Conservation (phyloP, 2,797 vertebrate genomes). For the Hirundo rustica region DNA sequence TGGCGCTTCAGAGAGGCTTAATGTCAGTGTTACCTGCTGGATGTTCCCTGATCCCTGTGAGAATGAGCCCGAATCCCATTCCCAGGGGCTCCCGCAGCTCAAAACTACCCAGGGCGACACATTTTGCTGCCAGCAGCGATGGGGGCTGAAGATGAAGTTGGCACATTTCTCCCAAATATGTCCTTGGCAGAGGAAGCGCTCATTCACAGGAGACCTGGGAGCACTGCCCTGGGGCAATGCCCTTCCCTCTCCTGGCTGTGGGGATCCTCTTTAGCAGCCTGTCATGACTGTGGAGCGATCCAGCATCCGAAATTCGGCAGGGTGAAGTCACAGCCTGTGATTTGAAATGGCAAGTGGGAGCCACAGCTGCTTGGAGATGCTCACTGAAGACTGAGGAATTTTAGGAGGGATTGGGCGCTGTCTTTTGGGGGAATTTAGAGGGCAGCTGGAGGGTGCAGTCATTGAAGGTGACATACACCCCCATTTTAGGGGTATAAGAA, state of each 20-base stretch:
- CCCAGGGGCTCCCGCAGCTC: slow-evolving; percentile 42
- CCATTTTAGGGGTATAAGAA: not conserved
- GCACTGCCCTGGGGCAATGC: not conserved
- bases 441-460: not conserved
- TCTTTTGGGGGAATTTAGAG: not conserved
- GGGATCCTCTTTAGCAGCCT: not conserved
- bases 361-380: not conserved
- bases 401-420: not conserved
- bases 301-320: not conserved
- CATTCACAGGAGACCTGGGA: not conserved
- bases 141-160: slow-evolving; percentile 5
- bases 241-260: not conserved
- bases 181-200: not conserved
- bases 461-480: not conserved
- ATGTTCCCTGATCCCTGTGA: slow-evolving; percentile 58
- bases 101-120: not conserved
- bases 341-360: not conserved
- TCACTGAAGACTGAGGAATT: not conserved
- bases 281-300: not conserved
- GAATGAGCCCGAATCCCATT: slow-evolving; percentile 31
- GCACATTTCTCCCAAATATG: not conserved
- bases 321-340: not conserved
- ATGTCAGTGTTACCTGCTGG: slow-evolving; percentile 61
- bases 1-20: slow-evolving; percentile 21
- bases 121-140: not conserved